These are phyloP conservation scores for Zapornia atra DNA, from an alignment of 2,113 vertebrate genomes.

Conservation along the genomic window DNA sequence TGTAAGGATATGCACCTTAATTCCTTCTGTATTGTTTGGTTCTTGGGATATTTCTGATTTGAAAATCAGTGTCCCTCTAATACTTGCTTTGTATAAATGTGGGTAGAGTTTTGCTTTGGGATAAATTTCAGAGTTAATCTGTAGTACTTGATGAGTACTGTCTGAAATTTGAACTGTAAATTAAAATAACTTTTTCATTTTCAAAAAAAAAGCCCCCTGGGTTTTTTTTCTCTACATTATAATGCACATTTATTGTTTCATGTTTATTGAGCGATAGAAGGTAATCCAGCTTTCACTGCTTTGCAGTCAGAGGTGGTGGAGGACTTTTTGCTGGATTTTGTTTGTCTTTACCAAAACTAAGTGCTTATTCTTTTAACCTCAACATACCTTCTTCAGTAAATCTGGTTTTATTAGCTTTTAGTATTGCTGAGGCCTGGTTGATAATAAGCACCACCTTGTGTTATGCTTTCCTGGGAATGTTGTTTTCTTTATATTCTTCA, in stretches of 20 bases:
- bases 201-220: accelerated
- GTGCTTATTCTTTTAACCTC: background rate
- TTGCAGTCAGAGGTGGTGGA: background rate
- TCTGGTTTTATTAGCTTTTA: background rate
- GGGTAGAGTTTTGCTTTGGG: background rate
- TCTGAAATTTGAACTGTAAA: background rate
- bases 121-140: background rate
- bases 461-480: background rate
- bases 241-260: background rate
- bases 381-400: background rate
- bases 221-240: background rate
- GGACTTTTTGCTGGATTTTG: background rate
- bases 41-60: background rate
- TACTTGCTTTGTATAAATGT: background rate
- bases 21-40: background rate
- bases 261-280: background rate
- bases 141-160: background rate
- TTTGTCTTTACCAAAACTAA: background rate
- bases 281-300: background rate
- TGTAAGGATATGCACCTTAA: background rate
- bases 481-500: background rate
- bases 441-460: background rate
- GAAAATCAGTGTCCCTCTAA: background rate
- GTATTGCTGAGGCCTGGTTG: background rate
- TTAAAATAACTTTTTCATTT: background rate